These are phyloP conservation scores for Corythornis madagascariensis DNA, from an alignment of 2,113 vertebrate species.

Conservation along the genomic window DNA sequence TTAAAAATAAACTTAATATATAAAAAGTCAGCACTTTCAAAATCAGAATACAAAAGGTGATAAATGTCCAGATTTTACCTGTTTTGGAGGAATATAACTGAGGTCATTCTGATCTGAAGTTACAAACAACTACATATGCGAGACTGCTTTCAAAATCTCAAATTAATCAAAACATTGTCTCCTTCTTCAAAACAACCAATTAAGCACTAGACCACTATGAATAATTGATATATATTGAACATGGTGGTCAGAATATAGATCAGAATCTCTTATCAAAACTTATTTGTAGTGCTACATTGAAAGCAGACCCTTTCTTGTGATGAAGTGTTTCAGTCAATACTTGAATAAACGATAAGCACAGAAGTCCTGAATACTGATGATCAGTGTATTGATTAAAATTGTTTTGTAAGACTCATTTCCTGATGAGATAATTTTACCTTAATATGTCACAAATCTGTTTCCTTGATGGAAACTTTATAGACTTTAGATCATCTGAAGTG, in stretches of 20 bases:
- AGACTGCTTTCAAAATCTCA: slow-evolving; percentile 7
- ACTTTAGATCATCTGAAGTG: not conserved
- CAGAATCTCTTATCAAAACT: slow-evolving; percentile 1
- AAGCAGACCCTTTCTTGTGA: not conserved
- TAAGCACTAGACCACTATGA: slow-evolving; percentile 11
- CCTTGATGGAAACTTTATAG: not conserved
- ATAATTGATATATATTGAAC: slow-evolving; percentile 51
- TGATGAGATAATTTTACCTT: not conserved
- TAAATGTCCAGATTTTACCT: not conserved
- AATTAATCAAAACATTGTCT: slow-evolving; percentile 23
- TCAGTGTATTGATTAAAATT: not conserved
- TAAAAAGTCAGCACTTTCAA: not conserved
- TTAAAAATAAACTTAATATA: not conserved
- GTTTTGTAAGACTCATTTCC: not conserved
- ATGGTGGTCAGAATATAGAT: slow-evolving; percentile 33
- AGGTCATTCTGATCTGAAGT: not conserved
- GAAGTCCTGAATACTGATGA: not conserved
- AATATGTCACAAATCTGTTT: not conserved
- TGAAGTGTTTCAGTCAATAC: not conserved
- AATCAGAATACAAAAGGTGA: not conserved
- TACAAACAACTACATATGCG: not conserved
- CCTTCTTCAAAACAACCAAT: slow-evolving; percentile 41
- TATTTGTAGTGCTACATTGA: not conserved
- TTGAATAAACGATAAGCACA: not conserved
- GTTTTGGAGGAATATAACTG: not conserved